Base-by-base conservation (phyloP, 1,140 invertebrate genomes). In the Apis cerana region DNA sequence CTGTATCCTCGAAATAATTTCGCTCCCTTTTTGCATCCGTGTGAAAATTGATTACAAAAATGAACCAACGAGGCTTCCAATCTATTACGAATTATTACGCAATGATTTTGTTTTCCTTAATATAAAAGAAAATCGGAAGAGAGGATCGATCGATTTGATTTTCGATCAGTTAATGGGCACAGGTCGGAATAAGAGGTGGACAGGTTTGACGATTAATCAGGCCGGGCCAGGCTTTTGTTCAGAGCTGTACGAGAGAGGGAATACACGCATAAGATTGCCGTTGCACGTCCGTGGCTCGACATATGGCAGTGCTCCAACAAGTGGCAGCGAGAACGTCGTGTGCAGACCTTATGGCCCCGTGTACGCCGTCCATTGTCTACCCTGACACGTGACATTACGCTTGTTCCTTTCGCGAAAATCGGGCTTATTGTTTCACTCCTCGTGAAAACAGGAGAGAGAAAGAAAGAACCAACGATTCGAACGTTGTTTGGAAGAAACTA, bases 291-390 rank as follows among this genome's bases (percentile, higher is more conserved):
- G 27, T 48, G 50, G 61, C 52, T 70, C 85, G 85, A 87, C 90
- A 90, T 88, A 91, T 91, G 90, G 90, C 89, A 88, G 79, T 91
- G 85, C 90, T 93, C 91, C 91, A 93, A 93, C 92, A 94, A 93
- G 92, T 93, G 92, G 91, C 82, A 80, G 85, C 85, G 80, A 85
- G 88, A 85, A 75, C 85, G 84, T 80, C 54, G 80, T 65, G 67
- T 62, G 69, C 17, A 13, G 50, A 48, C 58, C 58, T 82, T 80
- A 75, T 75, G 70, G 70, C 58, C 71, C 54, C 50, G 56, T 68
- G 54, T 43, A 58, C 79, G 71, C 19, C 79, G 71, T 81, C 71
- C 62, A 81, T 81, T 75, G 79, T 81, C 61, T 67, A 52, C 33
- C 15, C n/a, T 58, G 79, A 81, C 79, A 54, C 79, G 71, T 75